phyloP scores from a whole-genome alignment of 2,797 vertebrate species.

The Enteromius mattozi region DNA sequence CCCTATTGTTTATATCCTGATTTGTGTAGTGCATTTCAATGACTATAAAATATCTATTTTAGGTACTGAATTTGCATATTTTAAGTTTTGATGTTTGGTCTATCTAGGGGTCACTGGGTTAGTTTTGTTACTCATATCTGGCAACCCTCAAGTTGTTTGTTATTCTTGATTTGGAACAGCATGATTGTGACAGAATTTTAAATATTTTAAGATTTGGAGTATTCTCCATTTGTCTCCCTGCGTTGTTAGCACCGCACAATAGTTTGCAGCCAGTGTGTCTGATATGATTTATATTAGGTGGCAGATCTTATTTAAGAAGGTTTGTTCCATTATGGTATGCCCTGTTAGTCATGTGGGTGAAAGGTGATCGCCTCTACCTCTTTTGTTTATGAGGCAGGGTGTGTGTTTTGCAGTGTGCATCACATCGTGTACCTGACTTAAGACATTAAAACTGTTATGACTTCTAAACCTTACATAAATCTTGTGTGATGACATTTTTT shows the following conservation, averaged over 20 bases:
- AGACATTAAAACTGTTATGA: neutral
- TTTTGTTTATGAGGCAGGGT: neutral
- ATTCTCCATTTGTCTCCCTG: neutral
- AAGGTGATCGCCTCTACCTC: slow-evolving; percentile 37
- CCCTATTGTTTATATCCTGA: neutral
- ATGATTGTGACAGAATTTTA: neutral
- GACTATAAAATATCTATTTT: neutral
- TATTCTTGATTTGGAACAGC: neutral
- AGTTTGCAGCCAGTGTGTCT: neutral
- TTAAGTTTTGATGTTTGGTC: neutral
- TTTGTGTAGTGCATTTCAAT: neutral
- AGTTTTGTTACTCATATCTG: neutral
- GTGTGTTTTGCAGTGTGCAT: slow-evolving; percentile 12
- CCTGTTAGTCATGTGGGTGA: slow-evolving; percentile 34
- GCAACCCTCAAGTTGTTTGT: neutral
- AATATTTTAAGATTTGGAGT: neutral
- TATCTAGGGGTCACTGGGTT: neutral
- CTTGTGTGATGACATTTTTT: neutral
- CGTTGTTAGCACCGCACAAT: neutral
- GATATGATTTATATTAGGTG: neutral
- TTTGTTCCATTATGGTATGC: slow-evolving; percentile 12
- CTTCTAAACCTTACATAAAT: neutral
- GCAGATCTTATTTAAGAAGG: slow-evolving; percentile 13
- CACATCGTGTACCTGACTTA: neutral
- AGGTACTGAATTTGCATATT: neutral